These are phyloP conservation scores for rat (Rattus norvegicus) DNA, from an alignment of 2,113 vertebrate species.

Conservation along the genomic window GRCr8 NC_086028.1:69368501-69369000, in stretches of 20 bases:
- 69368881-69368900: neutral
- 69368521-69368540: no score
- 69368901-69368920: neutral
- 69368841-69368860: neutral
- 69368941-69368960: neutral
- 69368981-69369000: constrained; percentile 31
- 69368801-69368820: neutral
- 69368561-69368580: no score
- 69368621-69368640: constrained; percentile 2
- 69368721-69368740: constrained; percentile 47
- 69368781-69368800: neutral
- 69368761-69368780: neutral
- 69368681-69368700: neutral
- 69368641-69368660: neutral
- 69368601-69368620: neutral
- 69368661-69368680: constrained; percentile 49
- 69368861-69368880: neutral
- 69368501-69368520: no score
- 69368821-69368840: neutral
- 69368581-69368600: no score
- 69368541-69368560: no score
- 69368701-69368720: constrained; percentile 38
- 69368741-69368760: neutral
- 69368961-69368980: neutral
- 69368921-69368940: neutral